A percentile compares a stretch with the other conserved stretches of the same genome.
Conservation (phyloP, 2,113 vertebrate species). For the Notothenia coriiceps region DNA sequence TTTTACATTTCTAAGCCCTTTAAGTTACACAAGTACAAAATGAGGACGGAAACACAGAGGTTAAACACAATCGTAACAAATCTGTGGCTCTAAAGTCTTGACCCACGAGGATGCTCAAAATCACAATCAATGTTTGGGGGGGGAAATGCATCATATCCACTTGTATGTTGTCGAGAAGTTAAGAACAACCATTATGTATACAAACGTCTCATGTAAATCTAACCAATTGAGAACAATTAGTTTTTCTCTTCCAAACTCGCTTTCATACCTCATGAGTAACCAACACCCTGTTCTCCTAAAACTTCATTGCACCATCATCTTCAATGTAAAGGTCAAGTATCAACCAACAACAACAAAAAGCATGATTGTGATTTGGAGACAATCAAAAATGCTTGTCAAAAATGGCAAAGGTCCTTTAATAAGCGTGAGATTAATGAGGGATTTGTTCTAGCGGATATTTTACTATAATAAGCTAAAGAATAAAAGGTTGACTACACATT, state of each 20-base stretch:
- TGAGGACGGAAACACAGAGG: constrained; percentile 48
- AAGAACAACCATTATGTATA: neutral
- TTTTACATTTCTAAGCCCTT: constrained; percentile 63
- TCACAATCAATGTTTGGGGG: neutral
- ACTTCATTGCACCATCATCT: constrained; percentile 78
- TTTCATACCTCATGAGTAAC: neutral
- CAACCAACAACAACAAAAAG: constrained; percentile 34
- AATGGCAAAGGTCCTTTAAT: constrained; percentile 17
- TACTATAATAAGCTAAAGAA: constrained; percentile 19
- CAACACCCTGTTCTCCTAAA: constrained; percentile 67
- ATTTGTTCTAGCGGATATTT: constrained; percentile 11
- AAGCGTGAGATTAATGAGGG: neutral
- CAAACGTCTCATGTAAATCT: neutral
- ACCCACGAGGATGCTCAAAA: constrained; percentile 37
- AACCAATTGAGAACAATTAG: neutral
- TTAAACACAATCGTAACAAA: constrained; percentile 53
- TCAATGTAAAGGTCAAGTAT: constrained; percentile 77
- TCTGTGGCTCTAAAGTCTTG: constrained; percentile 40
- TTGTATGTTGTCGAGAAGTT: neutral
- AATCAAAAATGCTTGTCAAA: constrained; percentile 45
- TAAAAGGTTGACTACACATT: constrained; percentile 58
- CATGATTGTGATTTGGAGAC: constrained; percentile 35
- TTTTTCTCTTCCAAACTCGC: neutral
- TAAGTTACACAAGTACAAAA: constrained; percentile 48
- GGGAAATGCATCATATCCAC: neutral